Percentiles rank a stretch among this genome's conserved stretches.
Evolutionary conservation across 1,140 invertebrate genomes (phyloP).

Genomic region (Penaeus indicus): DNA sequence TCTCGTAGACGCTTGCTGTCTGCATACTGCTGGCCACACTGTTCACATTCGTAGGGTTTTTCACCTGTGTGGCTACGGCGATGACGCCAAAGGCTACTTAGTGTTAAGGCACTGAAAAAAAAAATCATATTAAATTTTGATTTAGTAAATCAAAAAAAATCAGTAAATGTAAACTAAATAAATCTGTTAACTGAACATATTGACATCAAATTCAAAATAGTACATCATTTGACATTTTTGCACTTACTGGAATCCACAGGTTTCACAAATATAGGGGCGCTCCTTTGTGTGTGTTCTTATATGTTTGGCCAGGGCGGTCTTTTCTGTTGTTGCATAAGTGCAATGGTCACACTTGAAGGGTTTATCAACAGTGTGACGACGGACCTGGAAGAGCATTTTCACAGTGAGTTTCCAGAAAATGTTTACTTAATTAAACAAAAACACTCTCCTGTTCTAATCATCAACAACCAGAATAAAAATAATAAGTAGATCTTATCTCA

Average conservation of each 20-base stretch:
- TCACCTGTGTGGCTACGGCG: slow-evolving; percentile 64
- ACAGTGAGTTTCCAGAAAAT: no score
- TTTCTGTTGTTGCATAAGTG: slow-evolving; percentile 72
- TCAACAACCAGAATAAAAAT: no score
- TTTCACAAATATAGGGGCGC: slow-evolving; percentile 57
- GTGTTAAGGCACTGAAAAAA: slow-evolving; percentile 65
- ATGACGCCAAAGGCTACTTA: slow-evolving; percentile 57
- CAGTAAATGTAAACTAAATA: background rate
- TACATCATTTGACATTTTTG: background rate
- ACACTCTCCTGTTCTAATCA: no score
- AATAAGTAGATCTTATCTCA: no score
- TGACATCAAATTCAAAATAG: background rate
- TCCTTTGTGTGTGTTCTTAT: slow-evolving; percentile 67
- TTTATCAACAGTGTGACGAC: slow-evolving; percentile 67
- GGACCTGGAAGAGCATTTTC: slow-evolving; percentile 24
- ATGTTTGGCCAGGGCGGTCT: slow-evolving; percentile 72
- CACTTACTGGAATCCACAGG: slow-evolving; percentile 61
- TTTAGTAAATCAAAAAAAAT: background rate
- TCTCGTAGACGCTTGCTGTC: slow-evolving; percentile 61
- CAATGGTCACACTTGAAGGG: slow-evolving; percentile 73
- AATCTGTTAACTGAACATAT: background rate
- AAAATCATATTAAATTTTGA: background rate
- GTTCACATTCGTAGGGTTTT: slow-evolving; percentile 65
- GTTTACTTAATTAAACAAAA: no score
- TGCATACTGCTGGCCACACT: slow-evolving; percentile 65